phyloP scores from a whole-genome alignment of 2,797 vertebrate species.

The Gymnocypris eckloni region DNA sequence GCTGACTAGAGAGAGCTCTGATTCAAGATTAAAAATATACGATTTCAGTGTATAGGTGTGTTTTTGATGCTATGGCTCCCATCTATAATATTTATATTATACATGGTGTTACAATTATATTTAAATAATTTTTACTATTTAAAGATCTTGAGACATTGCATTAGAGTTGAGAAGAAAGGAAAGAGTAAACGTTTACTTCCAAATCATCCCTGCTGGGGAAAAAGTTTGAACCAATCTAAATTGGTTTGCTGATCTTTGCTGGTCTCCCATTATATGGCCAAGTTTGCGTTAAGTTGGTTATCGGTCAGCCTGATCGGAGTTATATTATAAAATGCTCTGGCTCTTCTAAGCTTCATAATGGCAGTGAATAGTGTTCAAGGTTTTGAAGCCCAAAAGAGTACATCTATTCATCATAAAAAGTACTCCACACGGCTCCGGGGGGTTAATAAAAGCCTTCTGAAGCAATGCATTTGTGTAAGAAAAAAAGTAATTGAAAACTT shows the following conservation, averaged over 20 bases:
- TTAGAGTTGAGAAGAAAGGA: neutral
- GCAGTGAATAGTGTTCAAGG: neutral
- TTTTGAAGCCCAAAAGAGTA: neutral
- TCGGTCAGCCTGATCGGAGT: neutral
- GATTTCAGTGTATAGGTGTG: neutral
- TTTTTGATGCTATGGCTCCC: neutral
- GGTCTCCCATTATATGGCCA: neutral
- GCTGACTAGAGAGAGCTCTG: slow-evolving; percentile 9
- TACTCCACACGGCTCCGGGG: neutral
- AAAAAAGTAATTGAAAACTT: neutral
- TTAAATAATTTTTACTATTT: neutral
- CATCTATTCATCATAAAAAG: neutral
- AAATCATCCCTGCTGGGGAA: neutral
- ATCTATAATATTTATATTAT: neutral
- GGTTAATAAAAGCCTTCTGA: too few species aligned
- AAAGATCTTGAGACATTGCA: neutral
- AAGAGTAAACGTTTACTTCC: neutral
- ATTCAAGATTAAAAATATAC: neutral
- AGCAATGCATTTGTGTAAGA: neutral
- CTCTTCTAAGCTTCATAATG: neutral
- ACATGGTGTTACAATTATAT: neutral
- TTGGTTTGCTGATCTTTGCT: neutral
- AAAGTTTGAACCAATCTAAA: neutral
- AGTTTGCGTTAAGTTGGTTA: neutral
- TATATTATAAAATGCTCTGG: neutral